phyloP scores from a whole-genome alignment of 2,888 invertebrate species.

The Dioctria rufipes region DNA sequence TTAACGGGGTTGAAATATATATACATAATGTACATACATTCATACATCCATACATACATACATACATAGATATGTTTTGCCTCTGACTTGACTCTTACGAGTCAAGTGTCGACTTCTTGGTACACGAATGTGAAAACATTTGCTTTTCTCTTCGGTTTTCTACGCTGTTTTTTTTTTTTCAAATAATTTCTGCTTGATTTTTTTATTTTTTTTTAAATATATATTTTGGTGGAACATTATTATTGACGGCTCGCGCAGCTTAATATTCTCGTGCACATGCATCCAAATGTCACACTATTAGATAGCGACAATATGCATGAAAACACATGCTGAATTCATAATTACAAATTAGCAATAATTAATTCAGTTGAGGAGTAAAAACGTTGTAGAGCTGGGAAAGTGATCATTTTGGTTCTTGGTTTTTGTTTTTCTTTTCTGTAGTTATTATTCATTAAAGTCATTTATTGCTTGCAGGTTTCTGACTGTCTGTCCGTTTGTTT shows the following conservation, averaged over 20 bases:
- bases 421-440: no score
- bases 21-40: neutral
- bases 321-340: slow-evolving; percentile 45
- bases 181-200: slow-evolving; percentile 30
- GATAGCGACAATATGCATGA: slow-evolving; percentile 26
- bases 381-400: neutral
- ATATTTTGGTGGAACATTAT: slow-evolving; percentile 30
- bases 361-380: slow-evolving; percentile 36
- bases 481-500: no score
- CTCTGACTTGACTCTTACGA: neutral
- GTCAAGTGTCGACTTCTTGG: slow-evolving; percentile 17
- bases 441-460: no score
- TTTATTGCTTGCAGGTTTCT: no score
- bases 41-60: no score
- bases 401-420: no score
- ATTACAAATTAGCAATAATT: slow-evolving; percentile 43
- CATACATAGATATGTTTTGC: no score
- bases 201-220: neutral
- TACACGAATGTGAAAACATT: slow-evolving; percentile 1
- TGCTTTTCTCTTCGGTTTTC: slow-evolving; percentile 4
- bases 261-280: slow-evolving; percentile 27
- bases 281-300: slow-evolving; percentile 44
- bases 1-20: neutral
- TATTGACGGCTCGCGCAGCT: slow-evolving; percentile 27
- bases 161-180: no score